Base-by-base conservation (phyloP, 2,888 invertebrate genomes). In the Meandrusa payeni region DNA sequence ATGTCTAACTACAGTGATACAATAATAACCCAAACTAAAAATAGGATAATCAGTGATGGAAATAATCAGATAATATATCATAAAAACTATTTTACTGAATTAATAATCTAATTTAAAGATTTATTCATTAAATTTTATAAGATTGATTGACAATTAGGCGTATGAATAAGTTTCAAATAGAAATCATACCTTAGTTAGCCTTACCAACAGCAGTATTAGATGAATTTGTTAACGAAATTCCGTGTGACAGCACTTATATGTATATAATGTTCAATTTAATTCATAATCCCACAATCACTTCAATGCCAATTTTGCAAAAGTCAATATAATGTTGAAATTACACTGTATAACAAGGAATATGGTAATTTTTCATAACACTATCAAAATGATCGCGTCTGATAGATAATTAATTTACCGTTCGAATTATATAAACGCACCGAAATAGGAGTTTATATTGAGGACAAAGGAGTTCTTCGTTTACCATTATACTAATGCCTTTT, bases 401-500 rank as follows among this genome's bases (percentile, higher is more conserved):
- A 48, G 46, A 41, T 46, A 37, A 49, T 61, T 58, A 60, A 55
- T 60, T 60, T 56, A 57, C 59, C 56, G 52, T 62, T 61, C 65
- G 63, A 64, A 70, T 69, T 64, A 67, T 63, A 64, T 68, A 61
- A 61, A 56, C 50, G 46, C 51, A 53, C 39, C 51, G 55, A 57
- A 59, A 64, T 59, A 66, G 67, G 63, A 55, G 61, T 58, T 61
- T 62, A 55, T 64, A 61, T 55, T 50, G 50, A 45, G 55, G 53
- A 66, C 68, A 69, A 70, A 70, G 64, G 59, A 54, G 48, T 55
- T 56, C 61, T 58, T 54, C 61, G 61, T 51, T 61, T 56, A 64
- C 57, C 65, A 69, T 71, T 70, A 60, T 64, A 66, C 72, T 67
- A 69, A 57, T 63, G 47, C 59, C 69, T 69, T 67, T 69, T 54